Evolutionary conservation across 2,888 invertebrate genomes (phyloP).

Genomic region (Orthosia gothica): DNA sequence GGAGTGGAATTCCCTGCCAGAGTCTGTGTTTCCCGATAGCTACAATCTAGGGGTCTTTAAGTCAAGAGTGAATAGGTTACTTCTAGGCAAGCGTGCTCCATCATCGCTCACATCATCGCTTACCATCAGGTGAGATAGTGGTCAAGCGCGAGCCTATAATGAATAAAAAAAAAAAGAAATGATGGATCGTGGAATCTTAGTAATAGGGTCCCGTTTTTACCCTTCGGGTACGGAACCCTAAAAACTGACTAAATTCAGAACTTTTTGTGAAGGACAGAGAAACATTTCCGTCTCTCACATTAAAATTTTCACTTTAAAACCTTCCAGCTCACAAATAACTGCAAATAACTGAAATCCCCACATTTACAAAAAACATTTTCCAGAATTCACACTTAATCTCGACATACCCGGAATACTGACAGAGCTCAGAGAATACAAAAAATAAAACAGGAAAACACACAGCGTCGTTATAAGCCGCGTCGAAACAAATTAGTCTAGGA

Average conservation of each 20-base stretch:
- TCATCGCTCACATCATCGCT: too few species aligned
- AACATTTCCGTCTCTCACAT: not conserved
- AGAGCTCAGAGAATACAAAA: slow-evolving; percentile 28
- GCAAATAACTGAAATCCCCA: slow-evolving; percentile 4
- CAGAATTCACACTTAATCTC: slow-evolving; percentile 47
- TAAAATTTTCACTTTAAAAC: slow-evolving; percentile 14
- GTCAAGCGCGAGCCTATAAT: too few species aligned
- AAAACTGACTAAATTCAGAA: not conserved
- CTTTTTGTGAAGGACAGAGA: not conserved
- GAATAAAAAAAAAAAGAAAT: too few species aligned
- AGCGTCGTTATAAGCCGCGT: slow-evolving; percentile 35
- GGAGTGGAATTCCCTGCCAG: too few species aligned
- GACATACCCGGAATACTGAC: slow-evolving; percentile 13
- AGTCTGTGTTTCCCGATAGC: too few species aligned
- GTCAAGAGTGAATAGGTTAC: too few species aligned
- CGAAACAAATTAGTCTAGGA: slow-evolving; percentile 55
- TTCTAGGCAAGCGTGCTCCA: too few species aligned
- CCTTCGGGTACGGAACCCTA: too few species aligned
- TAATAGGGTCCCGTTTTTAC: too few species aligned
- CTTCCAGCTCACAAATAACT: slow-evolving; percentile 5
- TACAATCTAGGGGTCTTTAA: too few species aligned
- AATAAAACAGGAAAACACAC: slow-evolving; percentile 20
- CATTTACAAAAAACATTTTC: slow-evolving; percentile 8
- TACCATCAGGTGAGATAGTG: too few species aligned
- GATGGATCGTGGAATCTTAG: too few species aligned